Evolutionary conservation across 2,113 vertebrate species (phyloP).

Genomic region (Numida meleagris): DNA sequence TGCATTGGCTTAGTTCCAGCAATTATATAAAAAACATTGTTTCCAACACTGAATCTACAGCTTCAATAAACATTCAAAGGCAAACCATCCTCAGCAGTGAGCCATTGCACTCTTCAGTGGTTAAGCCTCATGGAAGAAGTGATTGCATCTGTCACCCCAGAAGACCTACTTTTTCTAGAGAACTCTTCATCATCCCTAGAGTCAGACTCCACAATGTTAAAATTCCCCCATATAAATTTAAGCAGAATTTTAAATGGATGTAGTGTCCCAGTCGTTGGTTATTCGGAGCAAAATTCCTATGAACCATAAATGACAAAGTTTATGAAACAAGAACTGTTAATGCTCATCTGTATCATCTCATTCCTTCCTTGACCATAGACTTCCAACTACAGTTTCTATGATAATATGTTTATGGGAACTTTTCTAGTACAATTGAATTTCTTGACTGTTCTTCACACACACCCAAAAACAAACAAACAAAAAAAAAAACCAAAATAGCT

Average conservation of each 20-base stretch:
- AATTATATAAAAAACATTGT: constrained; percentile 57
- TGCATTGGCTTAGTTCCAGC: constrained; percentile 37
- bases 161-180: background rate
- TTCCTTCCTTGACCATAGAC: background rate
- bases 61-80: constrained; percentile 56
- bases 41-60: constrained; percentile 36
- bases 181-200: background rate
- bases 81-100: constrained; percentile 12
- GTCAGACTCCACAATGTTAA: background rate
- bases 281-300: background rate
- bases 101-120: background rate
- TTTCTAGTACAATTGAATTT: background rate
- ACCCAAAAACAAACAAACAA: background rate
- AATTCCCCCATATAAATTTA: constrained; percentile 2
- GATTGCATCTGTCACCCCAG: background rate
- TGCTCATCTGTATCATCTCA: background rate
- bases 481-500: background rate
- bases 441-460: background rate
- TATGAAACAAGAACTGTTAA: background rate
- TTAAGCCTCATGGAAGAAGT: background rate
- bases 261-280: background rate
- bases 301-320: background rate
- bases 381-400: background rate
- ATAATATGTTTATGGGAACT: background rate
- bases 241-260: background rate